Evolutionary conservation across 2,797 vertebrate genomes (phyloP).

Genomic region (Myiotriccus ornatus): DNA sequence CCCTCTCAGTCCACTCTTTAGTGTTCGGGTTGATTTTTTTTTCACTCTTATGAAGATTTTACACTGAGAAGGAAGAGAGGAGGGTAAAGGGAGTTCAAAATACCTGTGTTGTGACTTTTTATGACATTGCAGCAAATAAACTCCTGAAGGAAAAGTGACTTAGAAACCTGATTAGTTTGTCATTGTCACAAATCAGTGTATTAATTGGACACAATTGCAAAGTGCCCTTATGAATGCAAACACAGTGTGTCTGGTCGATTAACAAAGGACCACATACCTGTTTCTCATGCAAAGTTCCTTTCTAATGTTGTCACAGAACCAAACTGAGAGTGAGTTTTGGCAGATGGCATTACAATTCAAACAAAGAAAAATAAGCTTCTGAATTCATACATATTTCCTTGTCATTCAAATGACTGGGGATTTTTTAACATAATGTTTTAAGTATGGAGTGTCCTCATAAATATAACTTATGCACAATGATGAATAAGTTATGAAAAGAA

Average conservation of each 20-base stretch:
- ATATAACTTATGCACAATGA: conserved; percentile 45
- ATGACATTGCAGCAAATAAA: neutral
- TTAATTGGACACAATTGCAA: conserved; percentile 51
- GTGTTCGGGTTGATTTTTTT: neutral
- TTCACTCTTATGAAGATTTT: neutral
- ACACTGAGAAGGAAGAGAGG: neutral
- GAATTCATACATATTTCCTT: conserved; percentile 61
- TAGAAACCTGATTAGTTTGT: conserved; percentile 55
- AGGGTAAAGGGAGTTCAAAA: neutral
- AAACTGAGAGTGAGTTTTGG: conserved; percentile 59
- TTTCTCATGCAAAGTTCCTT: conserved; percentile 51
- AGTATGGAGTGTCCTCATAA: conserved; percentile 55
- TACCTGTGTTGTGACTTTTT: neutral
- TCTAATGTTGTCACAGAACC: conserved; percentile 40
- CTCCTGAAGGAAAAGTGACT: neutral
- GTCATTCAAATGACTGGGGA: conserved; percentile 40
- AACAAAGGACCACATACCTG: conserved; percentile 42
- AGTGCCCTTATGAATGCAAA: conserved; percentile 57
- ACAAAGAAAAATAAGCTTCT: conserved; percentile 67
- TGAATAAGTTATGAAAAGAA: conserved; percentile 40
- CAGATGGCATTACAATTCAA: conserved; percentile 74
- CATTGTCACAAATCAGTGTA: conserved; percentile 38
- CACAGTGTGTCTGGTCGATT: conserved; percentile 58
- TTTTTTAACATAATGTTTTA: conserved; percentile 50
- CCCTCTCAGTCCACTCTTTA: neutral